Evolutionary conservation across 2,888 invertebrate species (phyloP).

Genomic region (Mycalesis mineus): DNA sequence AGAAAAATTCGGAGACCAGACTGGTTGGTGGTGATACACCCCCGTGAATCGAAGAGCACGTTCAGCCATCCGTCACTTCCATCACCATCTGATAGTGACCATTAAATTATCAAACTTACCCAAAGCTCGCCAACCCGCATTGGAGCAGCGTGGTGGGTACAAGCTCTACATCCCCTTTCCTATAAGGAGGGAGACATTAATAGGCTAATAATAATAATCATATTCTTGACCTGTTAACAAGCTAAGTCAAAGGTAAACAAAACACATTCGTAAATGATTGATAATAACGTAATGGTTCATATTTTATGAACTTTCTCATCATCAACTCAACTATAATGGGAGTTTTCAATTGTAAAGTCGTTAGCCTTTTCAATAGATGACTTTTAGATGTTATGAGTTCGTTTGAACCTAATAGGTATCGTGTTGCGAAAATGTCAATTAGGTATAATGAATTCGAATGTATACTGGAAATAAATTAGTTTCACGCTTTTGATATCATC

Average conservation of each 20-base stretch:
- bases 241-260: not conserved
- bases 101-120: too few relatives aligned
- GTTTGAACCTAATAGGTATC: slow-evolving; percentile 27
- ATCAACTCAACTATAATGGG: slow-evolving; percentile 35
- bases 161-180: too few relatives aligned
- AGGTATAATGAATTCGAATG: slow-evolving; percentile 11
- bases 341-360: slow-evolving; percentile 58
- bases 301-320: slow-evolving; percentile 9
- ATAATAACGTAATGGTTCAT: not conserved
- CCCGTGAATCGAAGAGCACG: too few relatives aligned
- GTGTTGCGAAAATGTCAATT: slow-evolving; percentile 31
- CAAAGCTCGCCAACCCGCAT: too few relatives aligned
- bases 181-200: too few relatives aligned
- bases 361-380: slow-evolving; percentile 33
- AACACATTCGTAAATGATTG: not conserved
- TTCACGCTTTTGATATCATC: not conserved
- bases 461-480: slow-evolving; percentile 6
- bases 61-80: too few relatives aligned
- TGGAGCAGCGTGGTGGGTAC: too few relatives aligned
- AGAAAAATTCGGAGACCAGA: too few relatives aligned
- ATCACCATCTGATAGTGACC: too few relatives aligned
- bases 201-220: too few relatives aligned
- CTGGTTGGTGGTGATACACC: too few relatives aligned
- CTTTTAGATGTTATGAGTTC: slow-evolving; percentile 27
- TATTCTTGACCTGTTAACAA: not conserved